Base-by-base conservation (phyloP, 2,113 vertebrate species). In the Amblyopsis rosae region DNA sequence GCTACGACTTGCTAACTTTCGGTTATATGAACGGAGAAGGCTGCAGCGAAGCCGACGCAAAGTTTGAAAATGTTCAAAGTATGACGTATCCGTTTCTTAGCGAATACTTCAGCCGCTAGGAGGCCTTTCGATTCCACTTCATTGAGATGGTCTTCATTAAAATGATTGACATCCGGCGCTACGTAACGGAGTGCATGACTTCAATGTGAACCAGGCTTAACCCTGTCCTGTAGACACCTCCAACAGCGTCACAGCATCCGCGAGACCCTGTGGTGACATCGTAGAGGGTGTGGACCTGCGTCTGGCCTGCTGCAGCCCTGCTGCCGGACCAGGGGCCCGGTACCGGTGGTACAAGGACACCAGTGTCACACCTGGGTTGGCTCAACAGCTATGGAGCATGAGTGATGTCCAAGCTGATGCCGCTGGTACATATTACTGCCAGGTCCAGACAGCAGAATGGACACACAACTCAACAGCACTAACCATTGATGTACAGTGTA, bases 251-350 rank as follows among this genome's bases (percentile, higher is more conserved):
- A n/a, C 67, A 12, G 75, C 58, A 1, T 70, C 26, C 35, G 70
- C 60, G 3, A 65, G 65, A 72, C 82, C 84, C 0, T 64, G 81
- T 54, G 62, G 63, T 4, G 56, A 45, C 15, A 54, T 87, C 57
- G 46, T 19, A 1, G 76, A 83, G 59, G 87, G 86, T 9, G 15
- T 0, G 4, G 32, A 68, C 11, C 13, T 91, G 19, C 70, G 17
- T n/a, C 66, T 91, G 78, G 71, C 78, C 72, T 91, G 90, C 67
- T 83, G 83, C 58, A 81, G 57, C 69, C 67, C 55, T 6, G 60
- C 72, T 1, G 66, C 56, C 19, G 10, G 35, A 50, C 50, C 67
- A 1, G 65, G 60, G 56, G 33, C 45, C 13, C 12, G 0, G 6
- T 85, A 77, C 81, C 76, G 3, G 8, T 90, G 90, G 88, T 80